phyloP scores from a whole-genome alignment of 2,113 vertebrate species.

The Indicator maculatus region DNA sequence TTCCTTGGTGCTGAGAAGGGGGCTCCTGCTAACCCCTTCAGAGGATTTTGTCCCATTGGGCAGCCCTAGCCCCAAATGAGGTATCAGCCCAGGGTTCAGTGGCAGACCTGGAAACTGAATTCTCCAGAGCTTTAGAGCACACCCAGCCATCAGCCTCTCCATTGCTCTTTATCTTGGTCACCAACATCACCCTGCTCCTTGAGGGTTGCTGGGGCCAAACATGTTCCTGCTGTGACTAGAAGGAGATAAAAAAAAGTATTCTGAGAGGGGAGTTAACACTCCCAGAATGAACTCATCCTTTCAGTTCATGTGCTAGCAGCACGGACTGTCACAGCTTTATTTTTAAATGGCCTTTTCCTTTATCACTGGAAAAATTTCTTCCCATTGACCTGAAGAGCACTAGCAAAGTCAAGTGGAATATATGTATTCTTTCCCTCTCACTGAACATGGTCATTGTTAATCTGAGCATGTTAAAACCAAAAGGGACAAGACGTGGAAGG shows the following conservation, averaged over 20 bases:
- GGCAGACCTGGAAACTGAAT: not conserved
- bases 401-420: slow-evolving; percentile 61
- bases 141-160: not conserved
- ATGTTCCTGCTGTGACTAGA: not conserved
- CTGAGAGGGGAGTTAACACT: not conserved
- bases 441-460: slow-evolving; percentile 45
- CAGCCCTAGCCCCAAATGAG: not conserved
- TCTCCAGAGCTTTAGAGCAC: not conserved
- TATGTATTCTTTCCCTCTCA: slow-evolving; percentile 32
- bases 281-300: not conserved
- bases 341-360: slow-evolving; percentile 62
- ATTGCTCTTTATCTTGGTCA: not conserved
- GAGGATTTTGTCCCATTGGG: not conserved
- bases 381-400: slow-evolving; percentile 45
- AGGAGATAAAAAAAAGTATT: not conserved
- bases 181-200: not conserved
- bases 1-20: not conserved
- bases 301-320: not conserved
- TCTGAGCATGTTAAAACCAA: slow-evolving; percentile 55
- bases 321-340: not conserved
- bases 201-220: not conserved
- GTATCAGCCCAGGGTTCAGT: not conserved
- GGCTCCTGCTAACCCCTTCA: accelerated
- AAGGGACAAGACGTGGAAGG: not conserved
- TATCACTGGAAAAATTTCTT: slow-evolving; percentile 7